Evolutionary conservation across 2,797 vertebrate species (phyloP).

Genomic region (Anguilla megastoma): DNA sequence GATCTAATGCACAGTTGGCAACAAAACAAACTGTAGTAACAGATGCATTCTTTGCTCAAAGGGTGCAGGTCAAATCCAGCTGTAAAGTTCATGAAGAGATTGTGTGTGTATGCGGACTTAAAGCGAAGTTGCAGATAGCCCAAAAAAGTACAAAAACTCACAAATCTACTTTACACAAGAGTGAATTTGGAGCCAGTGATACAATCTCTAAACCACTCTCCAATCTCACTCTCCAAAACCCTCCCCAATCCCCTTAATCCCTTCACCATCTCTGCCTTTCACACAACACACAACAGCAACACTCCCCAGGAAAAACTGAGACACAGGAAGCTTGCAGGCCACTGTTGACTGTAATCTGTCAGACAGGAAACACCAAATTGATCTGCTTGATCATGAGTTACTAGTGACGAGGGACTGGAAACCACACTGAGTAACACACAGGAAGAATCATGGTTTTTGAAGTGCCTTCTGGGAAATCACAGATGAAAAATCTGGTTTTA

Average conservation of each 20-base stretch:
- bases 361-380: constrained; percentile 71
- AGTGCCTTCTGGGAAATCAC: constrained; percentile 32
- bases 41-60: background rate
- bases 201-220: background rate
- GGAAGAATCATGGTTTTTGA: constrained; percentile 43
- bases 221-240: background rate
- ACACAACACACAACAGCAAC: constrained; percentile 50
- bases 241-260: constrained; percentile 19
- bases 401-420: constrained; percentile 46
- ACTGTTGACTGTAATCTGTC: constrained; percentile 62
- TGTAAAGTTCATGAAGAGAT: background rate
- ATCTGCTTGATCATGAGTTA: constrained; percentile 70
- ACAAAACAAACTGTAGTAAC: background rate
- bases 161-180: background rate
- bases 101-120: background rate
- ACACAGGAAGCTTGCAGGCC: constrained; percentile 44
- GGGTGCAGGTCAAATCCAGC: background rate
- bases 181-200: background rate
- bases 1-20: background rate
- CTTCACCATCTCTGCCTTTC: constrained; percentile 56
- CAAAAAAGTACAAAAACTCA: background rate
- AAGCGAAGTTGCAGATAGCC: background rate
- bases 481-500: background rate
- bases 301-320: constrained; percentile 60
- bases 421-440: constrained; percentile 61